These are phyloP conservation scores for Planiliza haematocheilus DNA, from an alignment of 2,113 vertebrate species.

Conservation along the genomic window DNA sequence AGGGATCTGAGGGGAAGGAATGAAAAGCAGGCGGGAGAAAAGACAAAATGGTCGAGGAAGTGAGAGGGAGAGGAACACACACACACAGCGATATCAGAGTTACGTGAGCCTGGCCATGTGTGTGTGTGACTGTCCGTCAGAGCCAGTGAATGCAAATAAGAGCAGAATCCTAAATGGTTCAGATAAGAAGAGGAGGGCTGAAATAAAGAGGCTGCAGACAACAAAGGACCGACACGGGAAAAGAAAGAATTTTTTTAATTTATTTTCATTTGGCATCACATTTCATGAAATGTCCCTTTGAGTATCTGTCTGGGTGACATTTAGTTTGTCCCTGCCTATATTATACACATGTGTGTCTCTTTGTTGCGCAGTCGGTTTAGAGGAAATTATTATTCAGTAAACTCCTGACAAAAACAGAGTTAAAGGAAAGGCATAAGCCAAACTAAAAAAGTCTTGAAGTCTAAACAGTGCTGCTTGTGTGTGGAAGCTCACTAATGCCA, in stretches of 20 bases:
- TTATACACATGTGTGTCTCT: too few species aligned
- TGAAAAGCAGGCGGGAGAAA: conserved; percentile 24
- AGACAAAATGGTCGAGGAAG: conserved; percentile 26
- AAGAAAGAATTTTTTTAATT: background rate
- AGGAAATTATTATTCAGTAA: too few species aligned
- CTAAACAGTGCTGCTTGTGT: conserved; percentile 5
- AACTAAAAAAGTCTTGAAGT: conserved; percentile 27
- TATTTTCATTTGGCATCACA: background rate
- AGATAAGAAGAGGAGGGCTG: conserved; percentile 13
- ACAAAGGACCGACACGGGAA: background rate
- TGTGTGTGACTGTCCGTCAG: conserved; percentile 29
- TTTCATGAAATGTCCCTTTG: too few species aligned
- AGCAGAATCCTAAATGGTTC: conserved; percentile 1
- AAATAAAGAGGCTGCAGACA: conserved; percentile 11
- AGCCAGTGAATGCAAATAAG: conserved; percentile 39
- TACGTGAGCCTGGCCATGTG: conserved; percentile 2
- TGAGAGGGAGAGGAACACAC: conserved; percentile 20
- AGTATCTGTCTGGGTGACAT: too few species aligned
- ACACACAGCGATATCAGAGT: conserved; percentile 8
- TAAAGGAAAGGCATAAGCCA: background rate
- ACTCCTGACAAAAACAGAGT: background rate
- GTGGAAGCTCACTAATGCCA: conserved; percentile 12
- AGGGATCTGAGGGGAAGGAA: conserved; percentile 18
- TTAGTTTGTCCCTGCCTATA: too few species aligned
- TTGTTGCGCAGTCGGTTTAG: too few species aligned